Conservation (phyloP, 2,797 vertebrate species). For the Yasuhikotakia modesta region DNA sequence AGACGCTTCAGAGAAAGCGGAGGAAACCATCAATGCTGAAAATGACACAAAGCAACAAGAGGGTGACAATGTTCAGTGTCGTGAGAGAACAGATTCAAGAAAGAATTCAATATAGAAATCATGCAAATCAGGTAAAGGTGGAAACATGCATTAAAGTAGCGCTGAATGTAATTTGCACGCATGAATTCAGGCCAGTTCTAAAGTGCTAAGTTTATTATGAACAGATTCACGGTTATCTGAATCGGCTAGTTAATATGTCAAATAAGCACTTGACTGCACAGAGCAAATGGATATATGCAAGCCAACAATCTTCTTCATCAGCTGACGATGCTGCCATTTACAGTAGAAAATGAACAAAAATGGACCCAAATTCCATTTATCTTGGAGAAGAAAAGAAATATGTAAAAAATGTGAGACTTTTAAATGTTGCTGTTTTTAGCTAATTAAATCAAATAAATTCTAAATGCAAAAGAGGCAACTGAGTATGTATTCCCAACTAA, state of each 20-base stretch:
- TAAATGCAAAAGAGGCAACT: too few relatives aligned
- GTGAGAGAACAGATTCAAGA: not conserved
- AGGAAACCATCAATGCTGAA: too few relatives aligned
- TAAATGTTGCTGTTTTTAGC: too few relatives aligned
- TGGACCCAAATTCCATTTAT: too few relatives aligned
- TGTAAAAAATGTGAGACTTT: too few relatives aligned
- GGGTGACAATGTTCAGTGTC: too few relatives aligned
- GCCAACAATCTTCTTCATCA: not conserved
- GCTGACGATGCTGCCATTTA: not conserved
- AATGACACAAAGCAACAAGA: not conserved
- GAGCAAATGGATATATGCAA: not conserved
- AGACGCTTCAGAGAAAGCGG: constrained; percentile 83
- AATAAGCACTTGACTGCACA: not conserved
- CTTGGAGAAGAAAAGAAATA: too few relatives aligned
- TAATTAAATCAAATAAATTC: too few relatives aligned
- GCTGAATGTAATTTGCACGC: not conserved
- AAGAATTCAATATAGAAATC: not conserved
- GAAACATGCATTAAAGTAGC: not conserved
- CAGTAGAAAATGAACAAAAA: too few relatives aligned
- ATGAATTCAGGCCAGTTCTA: not conserved
- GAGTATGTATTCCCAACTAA: too few relatives aligned
- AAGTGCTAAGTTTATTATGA: too few relatives aligned
- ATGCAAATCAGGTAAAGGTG: not conserved
- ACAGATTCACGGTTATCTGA: not conserved
- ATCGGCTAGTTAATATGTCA: not conserved